Base-by-base conservation (phyloP, 2,888 invertebrate species). In the Malacosoma neustria region DNA sequence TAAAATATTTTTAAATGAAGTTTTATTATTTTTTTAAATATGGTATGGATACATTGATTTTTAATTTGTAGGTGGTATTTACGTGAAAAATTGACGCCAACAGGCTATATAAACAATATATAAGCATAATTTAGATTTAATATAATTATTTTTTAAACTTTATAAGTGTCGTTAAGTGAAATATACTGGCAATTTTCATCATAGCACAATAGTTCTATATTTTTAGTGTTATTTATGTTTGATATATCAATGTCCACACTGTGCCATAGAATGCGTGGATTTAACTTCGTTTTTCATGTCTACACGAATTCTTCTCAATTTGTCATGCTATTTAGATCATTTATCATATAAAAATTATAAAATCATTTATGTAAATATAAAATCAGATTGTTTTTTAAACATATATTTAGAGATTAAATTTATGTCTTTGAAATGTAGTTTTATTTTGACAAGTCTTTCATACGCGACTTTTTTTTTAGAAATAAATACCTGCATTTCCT, bases 311-410 rank as follows among this genome's bases (percentile, higher is more conserved):
- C 29, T 31, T 35, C 11, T 37, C 11, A 33, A 33, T 29, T 14
- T 32, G n/a, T 13, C 9, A 6, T 32, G 7, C 13, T 12, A 32
- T 13, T 32, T 4, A 13, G 9, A 12, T 13, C 12, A 6, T 32
- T 9, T 11, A 33, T 35, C 15, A 35, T 33, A 38, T 31, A 12
- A 4, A 13, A 22, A 39, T 29, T 1, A 32, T 22, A 32, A 43
- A 42, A 30, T 41, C 33, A 14, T 48, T 44, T 45, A 43, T 72
- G 66, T 70, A 69, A 66, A 73, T 72, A 67, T 49, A 50, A 58
- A 69, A 75, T 69, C 66, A 74, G 52, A 72, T 73, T 66, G 58
- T 76, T 77, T 75, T 79, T 77, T n/a, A n/a, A n/a, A n/a, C 75
- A 76, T 70, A 71, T 76, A 41, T 47, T 73, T 79, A 73, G 72